Evolutionary conservation across 2,113 vertebrate genomes (phyloP).

Genomic region (Siniperca chuatsi): DNA sequence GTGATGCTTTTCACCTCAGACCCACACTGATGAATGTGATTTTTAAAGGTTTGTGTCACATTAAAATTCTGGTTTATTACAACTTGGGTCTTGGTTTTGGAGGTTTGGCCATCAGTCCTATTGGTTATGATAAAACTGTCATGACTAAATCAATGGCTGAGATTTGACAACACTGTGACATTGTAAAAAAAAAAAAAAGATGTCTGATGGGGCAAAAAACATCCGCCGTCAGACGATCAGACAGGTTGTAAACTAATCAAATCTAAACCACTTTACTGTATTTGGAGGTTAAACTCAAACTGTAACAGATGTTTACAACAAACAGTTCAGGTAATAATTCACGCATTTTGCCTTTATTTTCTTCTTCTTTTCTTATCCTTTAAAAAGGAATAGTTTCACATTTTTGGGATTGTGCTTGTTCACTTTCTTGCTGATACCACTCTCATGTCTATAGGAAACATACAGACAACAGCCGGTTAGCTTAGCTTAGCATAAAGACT

Average conservation of each 20-base stretch:
- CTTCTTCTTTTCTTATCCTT: too few species aligned
- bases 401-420: not conserved
- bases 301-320: not conserved
- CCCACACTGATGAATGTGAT: not conserved
- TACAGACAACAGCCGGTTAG: not conserved
- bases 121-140: not conserved
- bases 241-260: not conserved
- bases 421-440: not conserved
- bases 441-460: not conserved
- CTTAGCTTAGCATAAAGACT: not conserved
- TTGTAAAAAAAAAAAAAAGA: not conserved
- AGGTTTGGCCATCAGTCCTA: not conserved
- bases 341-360: too few species aligned
- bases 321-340: too few species aligned
- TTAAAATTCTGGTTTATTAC: not conserved
- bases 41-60: not conserved
- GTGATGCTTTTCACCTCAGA: not conserved
- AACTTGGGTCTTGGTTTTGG: not conserved
- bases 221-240: not conserved
- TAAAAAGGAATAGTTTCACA: too few species aligned
- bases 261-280: not conserved
- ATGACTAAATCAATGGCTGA: not conserved
- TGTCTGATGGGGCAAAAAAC: not conserved
- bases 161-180: not conserved
- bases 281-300: not conserved